A percentile compares a stretch with the other conserved stretches of the same genome.
Evolutionary conservation across 2,888 invertebrate genomes (phyloP).

Genomic region (Entomobrya proxima): DNA sequence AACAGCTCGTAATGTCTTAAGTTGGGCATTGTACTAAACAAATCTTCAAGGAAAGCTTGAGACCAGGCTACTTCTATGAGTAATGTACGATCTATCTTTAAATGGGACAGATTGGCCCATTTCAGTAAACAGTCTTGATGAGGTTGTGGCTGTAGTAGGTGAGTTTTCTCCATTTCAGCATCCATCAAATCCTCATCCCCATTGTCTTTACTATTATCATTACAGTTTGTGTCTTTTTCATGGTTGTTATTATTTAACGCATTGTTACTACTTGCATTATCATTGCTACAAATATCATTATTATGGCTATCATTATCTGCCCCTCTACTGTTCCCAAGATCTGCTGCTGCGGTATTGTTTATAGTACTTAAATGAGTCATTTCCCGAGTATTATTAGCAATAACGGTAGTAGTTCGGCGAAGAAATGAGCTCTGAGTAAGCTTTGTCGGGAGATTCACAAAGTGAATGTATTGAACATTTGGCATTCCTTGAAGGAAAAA

Average conservation of each 20-base stretch:
- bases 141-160: background rate
- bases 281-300: slow-evolving; percentile 30
- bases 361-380: background rate
- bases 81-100: slow-evolving; percentile 70
- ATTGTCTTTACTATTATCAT: slow-evolving; percentile 50
- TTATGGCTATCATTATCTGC: background rate
- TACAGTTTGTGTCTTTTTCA: slow-evolving; percentile 55
- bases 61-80: slow-evolving; percentile 68
- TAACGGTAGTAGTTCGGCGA: background rate
- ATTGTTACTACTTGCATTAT: slow-evolving; percentile 4
- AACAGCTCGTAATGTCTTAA: slow-evolving; percentile 69
- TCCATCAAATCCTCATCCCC: slow-evolving; percentile 21
- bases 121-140: slow-evolving; percentile 45
- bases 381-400: background rate
- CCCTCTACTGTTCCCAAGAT: slow-evolving; percentile 13
- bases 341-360: background rate
- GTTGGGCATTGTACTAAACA: slow-evolving; percentile 67
- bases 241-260: slow-evolving; percentile 43
- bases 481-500: slow-evolving; percentile 70
- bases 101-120: slow-evolving; percentile 55
- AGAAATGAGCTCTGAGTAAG: slow-evolving; percentile 68
- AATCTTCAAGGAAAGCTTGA: slow-evolving; percentile 58
- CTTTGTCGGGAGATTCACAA: slow-evolving; percentile 68
- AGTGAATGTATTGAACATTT: slow-evolving; percentile 71
- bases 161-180: slow-evolving; percentile 2